Percentiles rank a stretch among this genome's conserved stretches.
These are phyloP conservation scores for Hemicentrotus pulcherrimus DNA, from an alignment of 35 echinoderm and acorn worm species.

Conservation along the genomic window DNA sequence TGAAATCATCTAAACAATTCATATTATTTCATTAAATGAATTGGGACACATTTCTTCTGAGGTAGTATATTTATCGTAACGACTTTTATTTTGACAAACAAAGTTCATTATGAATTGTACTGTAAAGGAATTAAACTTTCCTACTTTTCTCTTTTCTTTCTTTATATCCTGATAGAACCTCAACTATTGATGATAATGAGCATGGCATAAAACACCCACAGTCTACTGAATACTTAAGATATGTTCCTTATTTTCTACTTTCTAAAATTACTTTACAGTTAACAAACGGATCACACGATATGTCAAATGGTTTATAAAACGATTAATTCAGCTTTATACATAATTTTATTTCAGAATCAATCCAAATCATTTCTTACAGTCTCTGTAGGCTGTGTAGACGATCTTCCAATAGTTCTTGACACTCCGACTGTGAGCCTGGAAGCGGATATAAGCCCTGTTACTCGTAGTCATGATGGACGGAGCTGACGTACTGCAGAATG, in stretches of 20 bases:
- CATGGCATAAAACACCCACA: neutral
- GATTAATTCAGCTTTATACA: neutral
- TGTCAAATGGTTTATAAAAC: neutral
- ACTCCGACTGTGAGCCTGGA: slow-evolving; percentile 46
- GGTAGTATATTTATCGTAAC: neutral
- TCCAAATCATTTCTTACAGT: slow-evolving; percentile 60
- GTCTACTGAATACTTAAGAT: neutral
- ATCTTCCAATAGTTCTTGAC: slow-evolving; percentile 56
- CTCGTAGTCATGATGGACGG: slow-evolving; percentile 72
- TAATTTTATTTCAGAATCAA: neutral
- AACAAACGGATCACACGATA: neutral
- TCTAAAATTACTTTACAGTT: neutral
- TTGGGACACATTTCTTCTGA: neutral
- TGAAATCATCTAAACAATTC: neutral
- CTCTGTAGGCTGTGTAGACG: slow-evolving; percentile 79
- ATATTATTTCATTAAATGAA: neutral
- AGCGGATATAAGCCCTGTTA: slow-evolving; percentile 74
- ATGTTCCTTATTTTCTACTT: neutral
- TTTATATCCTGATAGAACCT: neutral
- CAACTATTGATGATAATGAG: neutral
- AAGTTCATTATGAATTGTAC: too few species aligned
- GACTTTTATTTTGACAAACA: too few species aligned
- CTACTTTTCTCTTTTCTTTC: too few species aligned
- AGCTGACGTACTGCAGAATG: slow-evolving; percentile 80
- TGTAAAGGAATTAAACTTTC: too few species aligned